Conservation (phyloP, 2,797 vertebrate species). For the Erpetoichthys calabaricus region DNA sequence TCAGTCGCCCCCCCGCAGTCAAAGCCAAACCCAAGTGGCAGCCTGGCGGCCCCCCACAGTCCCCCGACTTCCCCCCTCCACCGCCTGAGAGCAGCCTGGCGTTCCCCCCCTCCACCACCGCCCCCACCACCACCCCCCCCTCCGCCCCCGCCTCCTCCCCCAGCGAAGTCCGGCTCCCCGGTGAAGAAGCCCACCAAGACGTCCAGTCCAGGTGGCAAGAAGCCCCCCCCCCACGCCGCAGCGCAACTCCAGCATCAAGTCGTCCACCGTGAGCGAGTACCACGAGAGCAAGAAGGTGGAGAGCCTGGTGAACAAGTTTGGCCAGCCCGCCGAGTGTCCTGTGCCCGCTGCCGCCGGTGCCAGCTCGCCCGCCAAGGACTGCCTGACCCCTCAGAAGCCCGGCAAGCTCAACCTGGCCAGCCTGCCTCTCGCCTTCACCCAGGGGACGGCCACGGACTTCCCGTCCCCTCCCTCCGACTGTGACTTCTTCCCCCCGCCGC, state of each 20-base stretch:
- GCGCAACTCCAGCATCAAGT: constrained; percentile 76
- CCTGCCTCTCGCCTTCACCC: constrained; percentile 61
- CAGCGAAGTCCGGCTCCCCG: constrained; percentile 57
- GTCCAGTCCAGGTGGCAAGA: constrained; percentile 58
- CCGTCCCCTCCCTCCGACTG: constrained; percentile 71
- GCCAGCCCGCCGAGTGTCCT: constrained; percentile 44
- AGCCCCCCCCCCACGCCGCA: constrained; percentile 75
- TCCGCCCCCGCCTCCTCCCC: constrained; percentile 52
- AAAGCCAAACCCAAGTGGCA: constrained; percentile 92
- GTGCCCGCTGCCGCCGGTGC: constrained; percentile 54
- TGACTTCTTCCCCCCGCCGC: constrained; percentile 74
- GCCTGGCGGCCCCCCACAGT: constrained; percentile 48
- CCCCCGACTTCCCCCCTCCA: constrained; percentile 78
- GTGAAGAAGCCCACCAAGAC: constrained; percentile 56
- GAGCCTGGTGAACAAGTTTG: constrained; percentile 79
- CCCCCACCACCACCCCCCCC: constrained; percentile 32
- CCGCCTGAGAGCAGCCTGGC: constrained; percentile 62
- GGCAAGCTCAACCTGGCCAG: constrained; percentile 75
- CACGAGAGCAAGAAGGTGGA: constrained; percentile 76
- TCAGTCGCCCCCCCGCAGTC: constrained; percentile 73
- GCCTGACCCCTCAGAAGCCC: constrained; percentile 76
- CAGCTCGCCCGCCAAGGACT: constrained; percentile 46
- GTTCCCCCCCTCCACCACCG: constrained; percentile 57
- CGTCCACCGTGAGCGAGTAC: constrained; percentile 50
- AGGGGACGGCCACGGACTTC: constrained; percentile 60